Conservation (phyloP, 2,797 vertebrate genomes). For the Sebastes hopkinsi region DNA sequence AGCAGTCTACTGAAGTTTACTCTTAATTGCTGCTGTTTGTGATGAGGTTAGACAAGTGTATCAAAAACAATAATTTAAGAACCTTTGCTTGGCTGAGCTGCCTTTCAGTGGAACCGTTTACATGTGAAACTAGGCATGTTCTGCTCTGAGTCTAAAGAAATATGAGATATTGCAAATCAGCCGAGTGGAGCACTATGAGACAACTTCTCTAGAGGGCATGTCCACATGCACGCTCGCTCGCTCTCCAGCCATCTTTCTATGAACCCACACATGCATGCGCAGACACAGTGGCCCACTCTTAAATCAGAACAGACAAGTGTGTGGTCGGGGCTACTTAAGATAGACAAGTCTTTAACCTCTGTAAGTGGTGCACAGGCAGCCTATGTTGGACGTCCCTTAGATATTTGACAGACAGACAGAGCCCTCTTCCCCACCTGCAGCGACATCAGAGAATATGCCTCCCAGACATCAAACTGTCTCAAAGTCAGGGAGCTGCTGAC, state of each 20-base stretch:
- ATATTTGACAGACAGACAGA: slow-evolving; percentile 70
- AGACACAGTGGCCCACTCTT: slow-evolving; percentile 29
- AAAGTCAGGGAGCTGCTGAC: slow-evolving; percentile 61
- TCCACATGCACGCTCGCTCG: background rate
- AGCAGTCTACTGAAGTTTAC: background rate
- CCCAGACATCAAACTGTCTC: slow-evolving; percentile 66
- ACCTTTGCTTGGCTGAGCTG: background rate
- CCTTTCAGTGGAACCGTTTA: background rate
- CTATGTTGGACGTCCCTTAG: slow-evolving; percentile 53
- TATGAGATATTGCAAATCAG: slow-evolving; percentile 43
- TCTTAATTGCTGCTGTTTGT: slow-evolving; percentile 17
- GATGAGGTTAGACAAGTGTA: slow-evolving; percentile 12
- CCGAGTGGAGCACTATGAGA: slow-evolving; percentile 15
- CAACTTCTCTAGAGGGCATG: slow-evolving; percentile 46
- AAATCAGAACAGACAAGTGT: slow-evolving; percentile 74
- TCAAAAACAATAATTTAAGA: slow-evolving; percentile 20
- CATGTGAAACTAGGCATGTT: slow-evolving; percentile 22
- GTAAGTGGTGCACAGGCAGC: slow-evolving; percentile 68
- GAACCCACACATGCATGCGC: slow-evolving; percentile 11
- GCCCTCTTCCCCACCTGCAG: slow-evolving; percentile 55
- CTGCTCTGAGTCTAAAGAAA: slow-evolving; percentile 33
- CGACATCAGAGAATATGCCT: slow-evolving; percentile 73
- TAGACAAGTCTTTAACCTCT: slow-evolving; percentile 81
- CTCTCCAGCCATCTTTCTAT: slow-evolving; percentile 11
- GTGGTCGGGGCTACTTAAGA: slow-evolving; percentile 64